Evolutionary conservation across 92 coral and sea anemone genomes (phyloP).

Genomic region (Desmophyllum pertusum): DNA sequence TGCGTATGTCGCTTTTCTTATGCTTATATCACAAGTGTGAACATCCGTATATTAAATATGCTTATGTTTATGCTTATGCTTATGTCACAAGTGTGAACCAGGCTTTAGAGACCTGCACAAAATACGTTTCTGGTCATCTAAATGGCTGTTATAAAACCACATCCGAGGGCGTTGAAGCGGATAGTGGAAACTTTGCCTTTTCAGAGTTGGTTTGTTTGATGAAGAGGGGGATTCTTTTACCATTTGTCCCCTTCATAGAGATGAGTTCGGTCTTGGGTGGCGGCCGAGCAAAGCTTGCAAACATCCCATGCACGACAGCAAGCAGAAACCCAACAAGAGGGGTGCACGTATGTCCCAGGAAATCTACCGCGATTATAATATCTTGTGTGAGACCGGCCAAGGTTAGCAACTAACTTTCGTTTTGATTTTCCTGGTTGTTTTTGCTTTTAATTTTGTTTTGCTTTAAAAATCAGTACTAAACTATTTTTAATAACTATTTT

Average conservation of each 20-base stretch:
- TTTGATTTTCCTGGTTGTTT: neutral
- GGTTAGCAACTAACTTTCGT: neutral
- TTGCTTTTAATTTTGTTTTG: neutral
- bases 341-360: conserved; percentile 2
- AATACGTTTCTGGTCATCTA: neutral
- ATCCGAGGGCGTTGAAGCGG: neutral
- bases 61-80: too few species aligned
- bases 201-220: neutral
- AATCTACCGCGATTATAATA: neutral
- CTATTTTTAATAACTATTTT: neutral
- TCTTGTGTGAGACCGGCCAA: conserved; percentile 17
- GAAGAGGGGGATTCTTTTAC: conserved; percentile 8
- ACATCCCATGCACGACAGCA: conserved; percentile 8
- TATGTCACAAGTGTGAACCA: too few species aligned
- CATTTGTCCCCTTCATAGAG: conserved; percentile 7
- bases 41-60: too few species aligned
- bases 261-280: conserved; percentile 5
- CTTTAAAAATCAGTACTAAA: neutral
- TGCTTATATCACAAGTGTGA: too few species aligned
- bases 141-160: conserved; percentile 13
- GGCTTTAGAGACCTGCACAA: conserved; percentile 16
- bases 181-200: neutral
- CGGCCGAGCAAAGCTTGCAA: neutral
- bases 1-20: too few species aligned
- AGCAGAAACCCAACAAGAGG: conserved; percentile 24